A percentile compares a stretch with the other conserved stretches of the same genome.
These are phyloP conservation scores for Tetheella fluctuosa DNA, from an alignment of 2,888 invertebrate species.

Conservation along the genomic window DNA sequence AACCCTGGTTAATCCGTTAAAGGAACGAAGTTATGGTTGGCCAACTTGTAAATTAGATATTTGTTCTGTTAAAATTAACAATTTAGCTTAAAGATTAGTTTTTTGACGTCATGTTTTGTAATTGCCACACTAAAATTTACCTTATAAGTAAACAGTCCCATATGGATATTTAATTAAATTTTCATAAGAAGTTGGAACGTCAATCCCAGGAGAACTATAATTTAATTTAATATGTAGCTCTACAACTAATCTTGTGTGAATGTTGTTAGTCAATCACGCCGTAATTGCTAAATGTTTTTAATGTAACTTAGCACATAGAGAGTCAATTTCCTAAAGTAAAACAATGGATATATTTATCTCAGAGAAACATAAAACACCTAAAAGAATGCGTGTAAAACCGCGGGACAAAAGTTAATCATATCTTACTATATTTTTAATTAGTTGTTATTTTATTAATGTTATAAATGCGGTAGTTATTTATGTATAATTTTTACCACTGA, in stretches of 20 bases:
- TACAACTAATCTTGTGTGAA: background rate
- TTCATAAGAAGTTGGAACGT: background rate
- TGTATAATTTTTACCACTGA: no score
- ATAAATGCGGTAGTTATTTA: no score
- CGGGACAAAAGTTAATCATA: background rate
- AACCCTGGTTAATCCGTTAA: slow-evolving; percentile 50
- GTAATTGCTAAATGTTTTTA: no score
- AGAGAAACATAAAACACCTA: no score
- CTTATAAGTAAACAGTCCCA: background rate
- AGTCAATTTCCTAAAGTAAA: no score
- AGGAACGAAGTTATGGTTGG: slow-evolving; percentile 34
- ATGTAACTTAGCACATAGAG: no score
- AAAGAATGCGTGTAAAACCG: no score
- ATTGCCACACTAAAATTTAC: background rate
- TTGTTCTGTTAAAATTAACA: background rate
- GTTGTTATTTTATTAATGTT: no score
- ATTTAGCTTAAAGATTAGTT: background rate
- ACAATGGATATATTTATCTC: no score
- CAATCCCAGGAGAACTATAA: background rate
- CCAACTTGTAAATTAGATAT: slow-evolving; percentile 1
- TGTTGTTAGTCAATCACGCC: no score
- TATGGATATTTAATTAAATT: background rate
- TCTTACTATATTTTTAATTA: no score
- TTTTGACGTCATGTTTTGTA: background rate
- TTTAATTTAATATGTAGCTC: background rate